Percentiles rank a stretch among this genome's conserved stretches.
phyloP scores from a whole-genome alignment of 30 jellyfish, hydroid and myxozoan genomes.

The Pelagia noctiluca region DNA sequence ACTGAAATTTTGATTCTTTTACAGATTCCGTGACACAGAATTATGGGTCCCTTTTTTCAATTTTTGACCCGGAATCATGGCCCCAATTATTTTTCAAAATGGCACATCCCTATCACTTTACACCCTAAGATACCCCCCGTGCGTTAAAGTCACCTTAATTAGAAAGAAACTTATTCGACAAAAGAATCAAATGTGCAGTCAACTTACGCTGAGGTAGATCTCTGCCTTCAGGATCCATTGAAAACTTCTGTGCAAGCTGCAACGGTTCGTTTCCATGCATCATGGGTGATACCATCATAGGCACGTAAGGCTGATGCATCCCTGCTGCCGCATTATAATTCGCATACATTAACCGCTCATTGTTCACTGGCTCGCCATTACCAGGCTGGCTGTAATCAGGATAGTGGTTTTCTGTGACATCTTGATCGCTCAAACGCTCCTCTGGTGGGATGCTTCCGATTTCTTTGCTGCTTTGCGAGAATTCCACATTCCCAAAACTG shows the following conservation, averaged over 20 bases:
- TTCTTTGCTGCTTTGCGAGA: not conserved
- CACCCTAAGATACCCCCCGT: too few species aligned
- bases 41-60: too few species aligned
- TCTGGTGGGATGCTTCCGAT: not conserved
- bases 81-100: too few species aligned
- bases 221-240: constrained; percentile 66
- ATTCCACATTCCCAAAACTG: constrained; percentile 63
- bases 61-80: too few species aligned
- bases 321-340: constrained; percentile 31
- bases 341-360: constrained; percentile 29
- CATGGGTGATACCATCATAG: constrained; percentile 56
- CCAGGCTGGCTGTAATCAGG: not conserved
- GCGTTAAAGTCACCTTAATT: too few species aligned
- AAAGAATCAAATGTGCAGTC: not conserved
- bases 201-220: constrained; percentile 68
- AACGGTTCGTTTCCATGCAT: constrained; percentile 41
- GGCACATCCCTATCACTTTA: too few species aligned
- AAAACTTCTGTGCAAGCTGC: constrained; percentile 47
- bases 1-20: too few species aligned
- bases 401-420: not conserved
- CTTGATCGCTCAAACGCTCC: constrained; percentile 2
- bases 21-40: too few species aligned
- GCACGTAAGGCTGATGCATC: constrained; percentile 39
- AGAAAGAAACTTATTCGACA: not conserved
- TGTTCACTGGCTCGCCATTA: constrained; percentile 30